Evolutionary conservation across 1,140 invertebrate species (phyloP).

Genomic region (Leptinotarsa texana): DNA sequence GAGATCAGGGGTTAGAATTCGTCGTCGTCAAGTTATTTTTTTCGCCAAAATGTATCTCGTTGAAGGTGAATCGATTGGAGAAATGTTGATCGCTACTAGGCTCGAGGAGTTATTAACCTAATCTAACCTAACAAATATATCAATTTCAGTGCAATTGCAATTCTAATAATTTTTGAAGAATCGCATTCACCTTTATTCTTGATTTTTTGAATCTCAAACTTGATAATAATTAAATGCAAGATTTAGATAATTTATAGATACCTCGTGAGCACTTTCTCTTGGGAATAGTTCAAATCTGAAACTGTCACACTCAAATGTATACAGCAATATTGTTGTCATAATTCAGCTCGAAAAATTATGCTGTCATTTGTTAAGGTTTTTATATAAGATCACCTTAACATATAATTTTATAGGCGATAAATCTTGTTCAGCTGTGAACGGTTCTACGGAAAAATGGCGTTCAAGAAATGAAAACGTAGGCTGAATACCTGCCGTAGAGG

Average conservation of each 20-base stretch:
- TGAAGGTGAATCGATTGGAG: no score
- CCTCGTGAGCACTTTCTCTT: background rate
- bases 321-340: background rate
- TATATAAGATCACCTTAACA: background rate
- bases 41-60: no score
- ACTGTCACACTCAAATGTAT: background rate
- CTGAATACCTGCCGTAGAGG: background rate
- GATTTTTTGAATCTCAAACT: no score
- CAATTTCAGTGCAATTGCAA: no score
- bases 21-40: no score
- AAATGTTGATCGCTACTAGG: no score
- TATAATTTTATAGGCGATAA: background rate
- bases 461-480: conserved; percentile 1
- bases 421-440: background rate
- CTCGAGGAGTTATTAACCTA: no score
- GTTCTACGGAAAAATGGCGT: background rate
- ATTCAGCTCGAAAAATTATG: background rate
- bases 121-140: no score
- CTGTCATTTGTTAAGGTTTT: background rate
- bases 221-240: no score
- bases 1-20: no score
- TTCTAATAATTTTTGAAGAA: no score
- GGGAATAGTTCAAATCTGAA: background rate
- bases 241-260: background rate
- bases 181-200: no score